Evolutionary conservation across 2,888 invertebrate genomes (phyloP), one percentile per base, ranked within the genome.

Genomic region (Apodemia arnacis): DNA sequence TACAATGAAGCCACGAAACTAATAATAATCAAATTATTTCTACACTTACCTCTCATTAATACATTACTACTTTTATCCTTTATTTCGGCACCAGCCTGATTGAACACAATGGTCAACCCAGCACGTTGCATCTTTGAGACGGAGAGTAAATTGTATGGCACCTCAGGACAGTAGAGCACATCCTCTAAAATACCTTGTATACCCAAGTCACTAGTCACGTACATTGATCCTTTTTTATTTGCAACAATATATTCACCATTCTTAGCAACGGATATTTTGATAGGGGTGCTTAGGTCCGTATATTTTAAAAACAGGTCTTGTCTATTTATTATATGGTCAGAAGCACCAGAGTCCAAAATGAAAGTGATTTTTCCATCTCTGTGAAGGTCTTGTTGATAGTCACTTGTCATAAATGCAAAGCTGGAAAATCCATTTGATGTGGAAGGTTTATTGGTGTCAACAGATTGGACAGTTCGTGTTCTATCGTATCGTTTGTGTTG

Each of bases 111-210:
- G 6, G 76, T 82, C 10, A 18, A 84, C 41, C 82, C 87, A 66
- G 87, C 82, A 13, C 54, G 84, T 79, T 87, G 87, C 87, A 87
- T 84, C 75, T 74, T 87, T 4, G 84, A 76, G 3, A 87, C 84
- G 8, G 84, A 87, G 31, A 87, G 24, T 66, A 87, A 38, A 54
- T 87, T 87, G 72, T 87, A 84, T 18, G 87, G 79, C 6, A 79
- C 81, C 5, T 84, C 84, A n/a, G 44, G 72, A 49, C 87, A 87
- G 72, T 70, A 87, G 31, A 87, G 54, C 24, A 87, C 87, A 21
- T 63, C 24, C 63, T 63, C 21, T 7, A 59, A n/a, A 7, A 11
- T 24, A 3, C 63, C 63, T 24, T n/a, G 2, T 24, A 24, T 10
- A 11, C 63, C 63, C 2, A 13, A 24, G 10, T 24, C 24, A 24